A percentile compares a stretch with the other conserved stretches of the same genome.
These are phyloP conservation scores for Anoplolepis gracilipes DNA, from an alignment of 1,140 invertebrate species.

Conservation along the genomic window DNA sequence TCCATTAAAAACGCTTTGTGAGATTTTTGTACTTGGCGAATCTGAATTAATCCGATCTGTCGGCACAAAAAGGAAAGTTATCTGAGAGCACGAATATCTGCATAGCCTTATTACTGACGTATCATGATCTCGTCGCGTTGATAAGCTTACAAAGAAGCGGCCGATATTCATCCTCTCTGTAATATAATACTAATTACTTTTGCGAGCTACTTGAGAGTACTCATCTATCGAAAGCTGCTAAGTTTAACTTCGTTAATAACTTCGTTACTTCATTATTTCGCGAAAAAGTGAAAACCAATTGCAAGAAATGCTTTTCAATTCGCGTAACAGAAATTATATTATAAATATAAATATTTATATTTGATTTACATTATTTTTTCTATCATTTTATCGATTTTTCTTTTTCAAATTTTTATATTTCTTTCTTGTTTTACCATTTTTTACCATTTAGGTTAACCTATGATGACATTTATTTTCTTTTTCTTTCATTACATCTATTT, in stretches of 20 bases:
- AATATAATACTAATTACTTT: constrained; percentile 32
- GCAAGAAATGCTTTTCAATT: not conserved
- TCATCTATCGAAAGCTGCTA: constrained; percentile 17
- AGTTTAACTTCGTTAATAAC: constrained; percentile 39
- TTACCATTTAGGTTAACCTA: not conserved
- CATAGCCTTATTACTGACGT: constrained; percentile 22
- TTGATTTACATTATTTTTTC: not conserved
- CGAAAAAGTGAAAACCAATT: not conserved
- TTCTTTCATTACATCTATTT: not conserved
- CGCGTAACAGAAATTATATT: not conserved
- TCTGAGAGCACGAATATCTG: constrained; percentile 4
- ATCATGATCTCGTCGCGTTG: constrained; percentile 32
- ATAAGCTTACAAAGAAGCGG: constrained; percentile 41
- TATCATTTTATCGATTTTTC: not conserved
- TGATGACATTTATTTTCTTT: constrained; percentile 18
- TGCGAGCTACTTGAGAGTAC: constrained; percentile 17
- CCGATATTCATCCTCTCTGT: constrained; percentile 29
- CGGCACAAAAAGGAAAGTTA: constrained; percentile 15
- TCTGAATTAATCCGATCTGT: not conserved
- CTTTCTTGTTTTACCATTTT: not conserved
- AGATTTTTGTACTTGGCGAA: not conserved
- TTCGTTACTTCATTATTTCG: constrained; percentile 21
- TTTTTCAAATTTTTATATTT: not conserved
- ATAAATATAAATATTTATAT: not conserved
- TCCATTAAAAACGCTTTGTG: not conserved